Evolutionary conservation across 2,888 invertebrate species (phyloP).

Genomic region (Ectemnius cavifrons): DNA sequence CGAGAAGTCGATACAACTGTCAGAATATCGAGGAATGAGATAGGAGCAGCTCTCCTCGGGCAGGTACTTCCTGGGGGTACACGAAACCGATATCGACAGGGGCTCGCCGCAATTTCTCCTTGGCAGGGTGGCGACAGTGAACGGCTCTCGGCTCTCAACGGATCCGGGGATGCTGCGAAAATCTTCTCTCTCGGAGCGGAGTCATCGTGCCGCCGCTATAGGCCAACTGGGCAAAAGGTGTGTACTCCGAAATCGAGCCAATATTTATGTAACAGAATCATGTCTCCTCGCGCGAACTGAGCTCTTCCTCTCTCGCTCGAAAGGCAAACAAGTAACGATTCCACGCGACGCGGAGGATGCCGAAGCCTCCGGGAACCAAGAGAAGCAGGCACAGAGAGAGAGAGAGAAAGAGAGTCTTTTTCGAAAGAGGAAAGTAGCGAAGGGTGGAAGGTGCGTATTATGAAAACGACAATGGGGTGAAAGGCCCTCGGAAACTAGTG

Average conservation of each 20-base stretch:
- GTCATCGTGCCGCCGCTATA: neutral
- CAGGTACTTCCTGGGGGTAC: too few species aligned
- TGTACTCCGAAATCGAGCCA: conserved; percentile 67
- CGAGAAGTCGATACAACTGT: too few species aligned
- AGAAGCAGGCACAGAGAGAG: conserved; percentile 17
- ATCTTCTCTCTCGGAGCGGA: conserved; percentile 23
- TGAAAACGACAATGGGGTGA: conserved; percentile 46
- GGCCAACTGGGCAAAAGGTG: conserved; percentile 52
- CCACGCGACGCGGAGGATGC: conserved; percentile 2
- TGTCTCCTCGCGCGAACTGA: conserved; percentile 54
- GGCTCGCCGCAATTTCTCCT: too few species aligned
- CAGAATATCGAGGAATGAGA: too few species aligned
- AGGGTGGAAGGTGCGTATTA: conserved; percentile 38
- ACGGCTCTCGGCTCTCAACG: conserved; percentile 48
- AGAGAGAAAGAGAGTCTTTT: conserved; percentile 12
- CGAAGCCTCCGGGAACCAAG: conserved; percentile 18
- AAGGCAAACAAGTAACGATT: conserved; percentile 63
- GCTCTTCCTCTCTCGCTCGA: conserved; percentile 37
- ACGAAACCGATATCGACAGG: too few species aligned
- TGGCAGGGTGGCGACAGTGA: conserved; percentile 42
- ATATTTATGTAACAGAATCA: conserved; percentile 73
- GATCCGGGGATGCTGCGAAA: conserved; percentile 44
- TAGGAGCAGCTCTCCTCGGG: too few species aligned
- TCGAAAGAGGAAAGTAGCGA: conserved; percentile 18
- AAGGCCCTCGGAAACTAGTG: conserved; percentile 54